Conservation (phyloP, 2,797 vertebrate genomes). For the Xerus rutilus region DNA sequence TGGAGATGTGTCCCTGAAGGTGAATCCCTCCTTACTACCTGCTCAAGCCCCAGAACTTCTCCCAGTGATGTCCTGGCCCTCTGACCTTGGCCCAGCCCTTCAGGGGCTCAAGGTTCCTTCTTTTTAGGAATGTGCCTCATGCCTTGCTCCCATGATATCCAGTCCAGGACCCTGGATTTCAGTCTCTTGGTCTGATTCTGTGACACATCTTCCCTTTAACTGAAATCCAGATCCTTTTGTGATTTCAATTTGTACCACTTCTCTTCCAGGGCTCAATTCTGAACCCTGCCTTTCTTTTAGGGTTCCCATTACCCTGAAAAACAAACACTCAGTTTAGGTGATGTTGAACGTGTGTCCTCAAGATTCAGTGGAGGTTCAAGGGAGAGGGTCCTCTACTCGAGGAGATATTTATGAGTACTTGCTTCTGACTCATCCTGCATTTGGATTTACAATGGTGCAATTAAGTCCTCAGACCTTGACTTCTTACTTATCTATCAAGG, state of each 20-base stretch:
- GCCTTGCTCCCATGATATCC: neutral
- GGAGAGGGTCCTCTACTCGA: neutral
- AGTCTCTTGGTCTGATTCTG: neutral
- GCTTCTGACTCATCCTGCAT: neutral
- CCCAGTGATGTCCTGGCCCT: constrained; percentile 46
- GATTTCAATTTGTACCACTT: neutral
- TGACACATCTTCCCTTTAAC: neutral
- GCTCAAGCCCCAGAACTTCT: neutral
- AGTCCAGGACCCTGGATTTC: neutral
- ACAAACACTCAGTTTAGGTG: neutral
- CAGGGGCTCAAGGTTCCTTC: constrained; percentile 74
- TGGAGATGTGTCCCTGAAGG: constrained; percentile 67
- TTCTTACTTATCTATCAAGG: neutral
- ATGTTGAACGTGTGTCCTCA: neutral
- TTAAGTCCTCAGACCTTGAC: neutral
- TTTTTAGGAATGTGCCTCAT: constrained; percentile 60
- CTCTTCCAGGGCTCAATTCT: neutral
- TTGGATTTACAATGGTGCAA: neutral
- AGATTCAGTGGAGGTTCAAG: neutral
- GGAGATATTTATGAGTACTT: neutral
- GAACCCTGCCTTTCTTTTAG: neutral
- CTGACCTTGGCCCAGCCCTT: constrained; percentile 74
- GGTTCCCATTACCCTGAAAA: neutral
- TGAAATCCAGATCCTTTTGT: neutral
- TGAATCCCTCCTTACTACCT: constrained; percentile 54